These are phyloP conservation scores for Drosophila melanica DNA, from an alignment of 1,140 invertebrate species.

Conservation along the genomic window DNA sequence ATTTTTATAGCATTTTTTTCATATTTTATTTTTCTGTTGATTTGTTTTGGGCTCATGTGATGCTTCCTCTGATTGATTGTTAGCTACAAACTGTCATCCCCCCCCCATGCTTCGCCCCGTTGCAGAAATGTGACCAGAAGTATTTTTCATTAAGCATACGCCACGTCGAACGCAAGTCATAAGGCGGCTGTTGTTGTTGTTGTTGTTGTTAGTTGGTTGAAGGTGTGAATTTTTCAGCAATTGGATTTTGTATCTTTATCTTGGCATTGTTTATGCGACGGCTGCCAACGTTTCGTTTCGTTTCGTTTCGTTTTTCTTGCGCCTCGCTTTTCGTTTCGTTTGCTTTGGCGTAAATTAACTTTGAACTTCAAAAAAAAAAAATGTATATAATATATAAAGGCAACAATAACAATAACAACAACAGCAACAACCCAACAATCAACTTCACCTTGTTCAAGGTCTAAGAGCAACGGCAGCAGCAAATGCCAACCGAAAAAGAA, in stretches of 20 bases:
- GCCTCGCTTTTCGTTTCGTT: constrained; percentile 52
- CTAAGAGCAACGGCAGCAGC: constrained; percentile 60
- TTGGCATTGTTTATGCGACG: constrained; percentile 52
- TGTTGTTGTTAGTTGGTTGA: constrained; percentile 1
- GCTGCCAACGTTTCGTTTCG: constrained; percentile 18
- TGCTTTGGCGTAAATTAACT: constrained; percentile 66
- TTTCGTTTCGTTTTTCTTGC: constrained; percentile 39
- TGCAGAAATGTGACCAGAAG: constrained; percentile 3
- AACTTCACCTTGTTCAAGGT: constrained; percentile 81
- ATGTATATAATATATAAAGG: neutral
- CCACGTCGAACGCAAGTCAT: constrained; percentile 43
- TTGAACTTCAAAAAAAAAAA: constrained; percentile 69
- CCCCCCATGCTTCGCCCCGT: neutral
- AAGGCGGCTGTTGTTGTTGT: neutral
- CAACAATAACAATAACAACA: constrained; percentile 36
- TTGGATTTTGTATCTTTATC: constrained; percentile 63
- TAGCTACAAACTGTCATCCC: neutral
- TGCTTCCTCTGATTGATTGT: constrained; percentile 38
- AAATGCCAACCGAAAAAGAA: constrained; percentile 47
- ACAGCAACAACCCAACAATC: constrained; percentile 58
- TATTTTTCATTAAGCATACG: constrained; percentile 59
- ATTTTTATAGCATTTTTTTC: too few relatives aligned
- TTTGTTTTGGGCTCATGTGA: constrained; percentile 11
- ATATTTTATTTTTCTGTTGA: neutral
- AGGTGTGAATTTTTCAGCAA: constrained; percentile 73